Percentiles rank a stretch among this genome's conserved stretches.
These are phyloP conservation scores for Entomobrya proxima DNA, from an alignment of 2,888 invertebrate species.

Conservation along the genomic window DNA sequence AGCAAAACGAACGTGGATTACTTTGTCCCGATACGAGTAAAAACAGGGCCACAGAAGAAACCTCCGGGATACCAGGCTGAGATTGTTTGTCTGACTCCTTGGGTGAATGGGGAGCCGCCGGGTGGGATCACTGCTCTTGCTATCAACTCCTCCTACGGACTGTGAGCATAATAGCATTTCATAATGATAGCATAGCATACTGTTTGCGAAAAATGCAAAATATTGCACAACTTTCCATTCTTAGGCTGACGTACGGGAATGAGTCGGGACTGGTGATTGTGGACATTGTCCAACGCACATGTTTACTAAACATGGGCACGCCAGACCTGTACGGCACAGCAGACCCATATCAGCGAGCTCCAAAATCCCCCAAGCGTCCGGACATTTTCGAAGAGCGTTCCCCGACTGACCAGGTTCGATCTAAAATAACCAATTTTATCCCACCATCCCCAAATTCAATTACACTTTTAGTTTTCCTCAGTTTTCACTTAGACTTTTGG, in stretches of 20 bases:
- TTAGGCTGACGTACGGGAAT: conserved; percentile 97
- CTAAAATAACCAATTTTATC: not conserved
- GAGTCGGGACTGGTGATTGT: conserved; percentile 96
- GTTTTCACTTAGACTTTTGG: not conserved
- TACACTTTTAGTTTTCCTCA: not conserved
- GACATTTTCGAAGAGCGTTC: conserved; percentile 76
- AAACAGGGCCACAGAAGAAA: conserved; percentile 88
- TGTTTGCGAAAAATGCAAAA: too few relatives aligned
- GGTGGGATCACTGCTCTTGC: conserved; percentile 92
- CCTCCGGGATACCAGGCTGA: conserved; percentile 98
- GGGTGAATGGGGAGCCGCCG: conserved; percentile 87
- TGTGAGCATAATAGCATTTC: conserved; percentile 80
- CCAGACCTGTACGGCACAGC: conserved; percentile 91
- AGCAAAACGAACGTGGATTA: conserved; percentile 76
- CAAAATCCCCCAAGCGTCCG: conserved; percentile 85
- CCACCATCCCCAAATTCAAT: conserved; percentile 24
- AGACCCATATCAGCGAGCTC: conserved; percentile 90
- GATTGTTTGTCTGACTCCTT: conserved; percentile 93
- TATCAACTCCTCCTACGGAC: conserved; percentile 96
- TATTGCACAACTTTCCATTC: too few relatives aligned
- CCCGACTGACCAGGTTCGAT: conserved; percentile 73
- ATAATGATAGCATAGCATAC: not conserved
- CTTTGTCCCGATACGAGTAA: conserved; percentile 82
- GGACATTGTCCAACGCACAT: conserved; percentile 93
- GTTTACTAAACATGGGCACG: conserved; percentile 91